A percentile compares a stretch with the other conserved stretches of the same genome.
Conservation (phyloP, 2,888 invertebrate genomes). For the Pristionchus maxplancki region DNA sequence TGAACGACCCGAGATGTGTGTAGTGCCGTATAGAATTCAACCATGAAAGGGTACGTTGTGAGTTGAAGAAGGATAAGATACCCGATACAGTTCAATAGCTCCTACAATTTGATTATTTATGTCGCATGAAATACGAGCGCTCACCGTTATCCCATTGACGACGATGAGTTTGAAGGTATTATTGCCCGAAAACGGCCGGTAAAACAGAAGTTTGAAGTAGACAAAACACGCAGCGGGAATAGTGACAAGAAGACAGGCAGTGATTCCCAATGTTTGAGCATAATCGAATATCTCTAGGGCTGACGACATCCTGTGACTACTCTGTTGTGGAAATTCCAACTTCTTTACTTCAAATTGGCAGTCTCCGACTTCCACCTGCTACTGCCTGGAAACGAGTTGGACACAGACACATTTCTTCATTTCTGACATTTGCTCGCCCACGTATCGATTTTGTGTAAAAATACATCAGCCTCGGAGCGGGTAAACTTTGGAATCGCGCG, state of each 20-base stretch:
- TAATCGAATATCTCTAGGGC: neutral
- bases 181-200: neutral
- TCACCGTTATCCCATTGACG: neutral
- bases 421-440: too few relatives aligned
- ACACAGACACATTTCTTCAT: too few relatives aligned
- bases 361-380: neutral
- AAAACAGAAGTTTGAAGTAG: neutral
- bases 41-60: neutral
- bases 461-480: neutral
- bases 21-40: neutral
- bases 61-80: neutral
- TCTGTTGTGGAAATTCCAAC: too few relatives aligned
- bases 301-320: neutral
- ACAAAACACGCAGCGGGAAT: neutral
- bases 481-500: neutral
- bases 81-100: neutral
- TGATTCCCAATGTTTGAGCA: neutral
- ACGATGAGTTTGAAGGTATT: constrained; percentile 2
- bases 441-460: too few relatives aligned
- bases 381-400: neutral
- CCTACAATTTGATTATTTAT: neutral
- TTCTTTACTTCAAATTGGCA: neutral
- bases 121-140: too few relatives aligned
- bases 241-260: neutral
- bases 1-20: neutral